These are phyloP conservation scores for Tympanuchus pallidicinctus DNA, from an alignment of 2,113 vertebrate genomes.

Conservation along the genomic window DNA sequence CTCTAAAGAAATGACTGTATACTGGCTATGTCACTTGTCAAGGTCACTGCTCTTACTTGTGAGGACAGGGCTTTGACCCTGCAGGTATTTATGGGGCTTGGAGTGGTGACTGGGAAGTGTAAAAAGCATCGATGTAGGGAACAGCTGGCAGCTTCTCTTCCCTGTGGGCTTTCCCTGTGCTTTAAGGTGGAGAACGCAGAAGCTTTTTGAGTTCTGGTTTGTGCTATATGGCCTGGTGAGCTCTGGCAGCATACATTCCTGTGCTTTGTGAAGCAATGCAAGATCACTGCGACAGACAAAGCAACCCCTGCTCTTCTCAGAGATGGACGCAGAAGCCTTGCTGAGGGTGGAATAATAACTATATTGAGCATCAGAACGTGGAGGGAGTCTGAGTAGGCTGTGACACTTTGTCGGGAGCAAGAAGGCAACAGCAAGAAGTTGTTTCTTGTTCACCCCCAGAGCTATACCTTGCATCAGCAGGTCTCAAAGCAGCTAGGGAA, in stretches of 20 bases:
- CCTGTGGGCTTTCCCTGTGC: not conserved
- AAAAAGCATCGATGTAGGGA: not conserved
- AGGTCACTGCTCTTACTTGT: constrained; percentile 3
- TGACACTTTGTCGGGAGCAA: not conserved
- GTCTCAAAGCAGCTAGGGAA: not conserved
- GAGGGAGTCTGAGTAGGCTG: not conserved
- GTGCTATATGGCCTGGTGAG: not conserved
- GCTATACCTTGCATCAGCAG: not conserved
- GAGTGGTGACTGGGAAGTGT: not conserved
- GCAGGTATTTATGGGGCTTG: constrained; percentile 39
- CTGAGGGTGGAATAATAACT: not conserved
- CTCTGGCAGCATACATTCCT: not conserved
- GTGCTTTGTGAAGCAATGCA: not conserved
- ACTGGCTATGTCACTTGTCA: constrained; percentile 44
- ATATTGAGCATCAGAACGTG: not conserved
- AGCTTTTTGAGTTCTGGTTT: not conserved
- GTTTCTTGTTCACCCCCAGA: not conserved
- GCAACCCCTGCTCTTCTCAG: not conserved
- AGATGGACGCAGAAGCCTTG: not conserved
- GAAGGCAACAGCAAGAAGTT: not conserved
- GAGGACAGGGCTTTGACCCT: constrained; percentile 45
- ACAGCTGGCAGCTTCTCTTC: not conserved
- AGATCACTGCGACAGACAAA: not conserved
- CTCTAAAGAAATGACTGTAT: constrained; percentile 34
- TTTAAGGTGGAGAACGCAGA: not conserved